These are phyloP conservation scores for Myanophis thanlyinensis DNA, from an alignment of 2,113 vertebrate species.

Conservation along the genomic window DNA sequence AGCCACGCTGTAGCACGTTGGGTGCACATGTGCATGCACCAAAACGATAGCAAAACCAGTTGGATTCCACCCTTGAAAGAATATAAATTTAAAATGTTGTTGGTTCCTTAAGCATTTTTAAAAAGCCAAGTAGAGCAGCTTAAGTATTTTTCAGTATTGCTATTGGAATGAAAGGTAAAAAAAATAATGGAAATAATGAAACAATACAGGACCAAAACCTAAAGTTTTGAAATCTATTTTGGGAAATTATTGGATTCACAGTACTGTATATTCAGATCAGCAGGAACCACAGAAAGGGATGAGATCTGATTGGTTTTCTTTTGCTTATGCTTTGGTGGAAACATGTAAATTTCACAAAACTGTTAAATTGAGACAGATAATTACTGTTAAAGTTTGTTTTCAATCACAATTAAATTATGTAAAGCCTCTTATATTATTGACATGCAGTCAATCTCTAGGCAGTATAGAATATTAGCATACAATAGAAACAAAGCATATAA, in stretches of 20 bases:
- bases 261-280: neutral
- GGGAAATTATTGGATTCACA: neutral
- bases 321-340: neutral
- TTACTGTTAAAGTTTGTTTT: neutral
- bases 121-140: neutral
- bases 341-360: neutral
- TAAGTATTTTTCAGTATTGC: neutral
- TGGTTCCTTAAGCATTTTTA: neutral
- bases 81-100: neutral
- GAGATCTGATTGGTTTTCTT: neutral
- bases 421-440: neutral
- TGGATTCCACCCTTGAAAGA: no score
- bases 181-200: neutral
- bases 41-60: no score
- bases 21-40: no score
- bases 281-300: neutral
- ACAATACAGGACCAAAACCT: neutral
- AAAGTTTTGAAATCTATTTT: neutral
- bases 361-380: neutral
- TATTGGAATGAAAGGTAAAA: neutral
- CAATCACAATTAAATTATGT: neutral
- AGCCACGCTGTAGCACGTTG: no score
- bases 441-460: neutral
- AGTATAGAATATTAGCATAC: neutral
- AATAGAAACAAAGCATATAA: neutral